Base-by-base conservation (phyloP, 2,888 invertebrate species). In the Lomographa bimaculata region DNA sequence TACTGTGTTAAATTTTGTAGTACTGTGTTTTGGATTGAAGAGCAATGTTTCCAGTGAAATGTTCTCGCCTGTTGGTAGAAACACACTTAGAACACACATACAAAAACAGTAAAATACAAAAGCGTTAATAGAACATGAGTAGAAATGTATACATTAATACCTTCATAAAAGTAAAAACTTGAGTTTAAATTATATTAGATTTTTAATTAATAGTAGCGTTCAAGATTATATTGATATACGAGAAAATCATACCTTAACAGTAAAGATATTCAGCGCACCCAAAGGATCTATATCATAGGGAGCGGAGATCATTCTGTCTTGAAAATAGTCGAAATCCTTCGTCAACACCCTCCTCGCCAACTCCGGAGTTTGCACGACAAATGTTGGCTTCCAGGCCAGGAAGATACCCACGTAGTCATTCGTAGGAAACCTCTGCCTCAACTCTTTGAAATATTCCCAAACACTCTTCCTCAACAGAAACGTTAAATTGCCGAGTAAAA, bases 211-310 rank as follows among this genome's bases (percentile, higher is more conserved):
- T n/a, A n/a, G n/a, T n/a, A n/a, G n/a, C n/a, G n/a, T n/a, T n/a
- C n/a, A n/a, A n/a, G n/a, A n/a, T n/a, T n/a, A n/a, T n/a, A n/a
- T n/a, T n/a, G n/a, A n/a, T n/a, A n/a, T n/a, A n/a, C n/a, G n/a
- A 9, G 20, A 5, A 8, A 37, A 8, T 49, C 60, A 44, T 65
- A 79, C 82, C 64, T 77, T 78, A 0, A 79, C 50, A 5, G 71
- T 63, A 41, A 83, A 82, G n/a, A 84, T 54, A 55, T 81, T 82
- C 11, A 82, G 54, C 1, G 79, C 63, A 1, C 83, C 83, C 25
- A 83, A 53, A 1, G 78, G 78, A 46, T 84, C 83, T 2, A 67
- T 52, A 0, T 29, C 34, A 7, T 60, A 54, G 4, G 71, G 64
- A 0, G 74, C 49, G 24, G 71, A 74, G 24, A 60, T 26, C 43